Base-by-base conservation (phyloP, 64 coral and sea anemone species). In the Stichodactyla helianthus region DNA sequence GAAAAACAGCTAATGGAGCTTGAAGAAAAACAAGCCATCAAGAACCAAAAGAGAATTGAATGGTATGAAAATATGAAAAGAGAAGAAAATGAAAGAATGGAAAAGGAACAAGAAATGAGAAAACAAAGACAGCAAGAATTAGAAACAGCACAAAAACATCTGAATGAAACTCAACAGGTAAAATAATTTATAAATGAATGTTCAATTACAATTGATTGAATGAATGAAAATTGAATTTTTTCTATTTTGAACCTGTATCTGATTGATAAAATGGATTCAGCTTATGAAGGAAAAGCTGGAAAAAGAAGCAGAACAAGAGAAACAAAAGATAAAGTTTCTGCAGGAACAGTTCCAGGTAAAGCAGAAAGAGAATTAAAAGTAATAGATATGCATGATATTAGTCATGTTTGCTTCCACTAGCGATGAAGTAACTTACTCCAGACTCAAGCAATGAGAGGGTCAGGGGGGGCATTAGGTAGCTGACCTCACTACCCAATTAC, bases 341-440 rank as follows among this genome's bases (percentile, higher is more conserved):
- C 85, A 95, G 25, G 58, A 95, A n/a, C 89, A 91, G 54, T 91
- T 95, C 10, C 86, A 95, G 93, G 93, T 95, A 68, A 83, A 57
- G 44, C 51, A 19, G 56, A 7, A 61, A 44, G 35, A 2, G 35
- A 44, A 44, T 44, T 44, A 44, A 44, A 44, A 44, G 35, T 44
- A 44, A 44, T 44, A 44, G 35, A 44, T 44, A 44, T 44, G 35
- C 35, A 44, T 44, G 35, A 44, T 44, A 44, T 44, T 44, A 44
- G 35, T 44, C 35, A 44, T 44, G 4, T 44, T 44, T 44, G 35
- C 35, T 44, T 44, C 35, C 35, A 44, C 35, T 44, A 44, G 35
- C 1, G 4, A 44, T 44, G 35, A 1, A 44, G 0, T 44, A 44
- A 3, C 35, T 44, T 44, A 44, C 35, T 44, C 35, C 2, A 44